phyloP scores from a whole-genome alignment of 2,888 invertebrate genomes.

The Eledona agricola region DNA sequence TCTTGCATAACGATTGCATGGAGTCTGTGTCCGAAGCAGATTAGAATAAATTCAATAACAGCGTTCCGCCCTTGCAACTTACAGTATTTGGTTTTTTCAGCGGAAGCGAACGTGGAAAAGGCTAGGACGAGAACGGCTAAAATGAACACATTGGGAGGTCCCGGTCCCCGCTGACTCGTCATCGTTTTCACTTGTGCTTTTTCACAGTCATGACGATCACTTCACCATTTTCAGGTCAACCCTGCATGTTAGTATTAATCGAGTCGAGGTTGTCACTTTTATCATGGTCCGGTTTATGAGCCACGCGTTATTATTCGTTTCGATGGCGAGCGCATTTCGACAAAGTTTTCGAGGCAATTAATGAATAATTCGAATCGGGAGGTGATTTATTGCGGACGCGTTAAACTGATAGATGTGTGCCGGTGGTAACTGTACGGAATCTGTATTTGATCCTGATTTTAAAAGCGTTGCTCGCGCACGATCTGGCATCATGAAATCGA shows the following conservation, averaged over 20 bases:
- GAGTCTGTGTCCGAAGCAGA: conserved; percentile 76
- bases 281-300: too few species aligned
- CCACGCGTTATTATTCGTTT: not conserved
- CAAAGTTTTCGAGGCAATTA: not conserved
- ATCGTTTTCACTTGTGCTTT: conserved; percentile 43
- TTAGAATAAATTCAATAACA: conserved; percentile 1
- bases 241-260: conserved; percentile 1
- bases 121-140: conserved; percentile 48
- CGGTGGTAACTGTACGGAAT: conserved; percentile 50
- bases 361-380: conserved; percentile 6
- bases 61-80: conserved; percentile 1
- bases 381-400: conserved; percentile 23
- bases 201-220: conserved; percentile 32
- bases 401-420: conserved; percentile 51
- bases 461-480: conserved; percentile 56
- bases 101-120: conserved; percentile 45
- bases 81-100: conserved; percentile 60
- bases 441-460: conserved; percentile 55
- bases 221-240: conserved; percentile 32
- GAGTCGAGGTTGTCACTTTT: conserved; percentile 2
- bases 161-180: conserved; percentile 53
- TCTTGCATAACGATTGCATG: conserved; percentile 89
- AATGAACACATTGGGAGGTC: conserved; percentile 52
- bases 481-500: conserved; percentile 54
- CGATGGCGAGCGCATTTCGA: not conserved